Conservation (phyloP, 2,888 invertebrate genomes). For the Stenurella melanura region DNA sequence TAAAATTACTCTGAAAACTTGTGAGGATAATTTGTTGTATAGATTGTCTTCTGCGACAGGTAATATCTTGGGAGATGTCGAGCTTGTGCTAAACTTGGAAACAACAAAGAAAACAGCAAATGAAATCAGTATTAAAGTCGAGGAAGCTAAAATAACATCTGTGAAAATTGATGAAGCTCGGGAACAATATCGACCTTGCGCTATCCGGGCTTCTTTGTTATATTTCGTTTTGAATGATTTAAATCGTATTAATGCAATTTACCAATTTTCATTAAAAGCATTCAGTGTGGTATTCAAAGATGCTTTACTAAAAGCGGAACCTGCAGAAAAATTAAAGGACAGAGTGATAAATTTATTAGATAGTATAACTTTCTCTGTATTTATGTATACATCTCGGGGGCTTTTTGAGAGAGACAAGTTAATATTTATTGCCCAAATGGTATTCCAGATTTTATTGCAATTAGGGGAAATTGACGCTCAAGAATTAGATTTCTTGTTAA, state of each 20-base stretch:
- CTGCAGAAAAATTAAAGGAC: conserved; percentile 81
- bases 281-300: conserved; percentile 94
- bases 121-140: conserved; percentile 91
- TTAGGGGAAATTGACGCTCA: conserved; percentile 81
- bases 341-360: conserved; percentile 88
- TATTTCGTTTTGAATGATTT: conserved; percentile 96
- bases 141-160: conserved; percentile 90
- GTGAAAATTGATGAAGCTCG: conserved; percentile 93
- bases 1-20: conserved; percentile 90
- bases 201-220: conserved; percentile 89
- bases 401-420: conserved; percentile 94
- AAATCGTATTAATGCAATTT: conserved; percentile 94
- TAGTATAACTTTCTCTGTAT: conserved; percentile 90
- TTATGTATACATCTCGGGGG: conserved; percentile 91
- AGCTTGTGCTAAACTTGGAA: conserved; percentile 93
- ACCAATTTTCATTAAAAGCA: conserved; percentile 96
- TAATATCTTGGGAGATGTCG: conserved; percentile 92
- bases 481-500: conserved; percentile 91
- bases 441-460: conserved; percentile 79
- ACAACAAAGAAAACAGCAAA: conserved; percentile 94
- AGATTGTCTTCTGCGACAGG: conserved; percentile 93
- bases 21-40: conserved; percentile 93
- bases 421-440: conserved; percentile 91
- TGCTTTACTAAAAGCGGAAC: conserved; percentile 83
- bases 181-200: conserved; percentile 90